These are phyloP conservation scores for Spatula clypeata DNA, from an alignment of 2,797 vertebrate genomes.

Conservation along the genomic window DNA sequence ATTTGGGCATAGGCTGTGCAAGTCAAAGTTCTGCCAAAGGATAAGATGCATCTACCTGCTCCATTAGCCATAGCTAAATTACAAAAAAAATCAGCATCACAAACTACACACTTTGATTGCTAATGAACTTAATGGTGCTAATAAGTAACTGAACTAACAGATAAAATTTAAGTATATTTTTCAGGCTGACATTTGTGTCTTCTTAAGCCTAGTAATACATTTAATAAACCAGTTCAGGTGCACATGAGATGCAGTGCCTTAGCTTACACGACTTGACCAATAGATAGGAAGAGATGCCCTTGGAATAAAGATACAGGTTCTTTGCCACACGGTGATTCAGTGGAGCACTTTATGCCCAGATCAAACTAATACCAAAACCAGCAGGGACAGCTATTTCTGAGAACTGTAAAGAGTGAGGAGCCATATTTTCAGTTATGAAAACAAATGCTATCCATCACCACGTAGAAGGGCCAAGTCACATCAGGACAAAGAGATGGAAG, in stretches of 20 bases:
- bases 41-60: neutral
- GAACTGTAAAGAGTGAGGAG: neutral
- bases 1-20: neutral
- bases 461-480: neutral
- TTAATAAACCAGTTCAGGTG: neutral
- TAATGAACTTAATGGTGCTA: neutral
- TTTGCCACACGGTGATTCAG: neutral
- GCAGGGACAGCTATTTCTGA: neutral
- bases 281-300: neutral
- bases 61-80: neutral
- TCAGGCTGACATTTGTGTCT: neutral
- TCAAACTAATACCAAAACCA: neutral
- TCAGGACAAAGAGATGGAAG: neutral
- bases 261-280: neutral
- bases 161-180: neutral
- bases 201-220: neutral
- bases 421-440: neutral
- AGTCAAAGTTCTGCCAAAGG: neutral
- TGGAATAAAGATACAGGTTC: neutral
- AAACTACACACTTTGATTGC: neutral
- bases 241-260: neutral
- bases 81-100: neutral
- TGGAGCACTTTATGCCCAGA: no score
- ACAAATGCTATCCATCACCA: neutral
- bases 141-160: neutral